A percentile compares a stretch with the other conserved stretches of the same genome.
phyloP scores from a whole-genome alignment of 2,888 invertebrate species.

The Ashinkailepas kermadecensis region DNA sequence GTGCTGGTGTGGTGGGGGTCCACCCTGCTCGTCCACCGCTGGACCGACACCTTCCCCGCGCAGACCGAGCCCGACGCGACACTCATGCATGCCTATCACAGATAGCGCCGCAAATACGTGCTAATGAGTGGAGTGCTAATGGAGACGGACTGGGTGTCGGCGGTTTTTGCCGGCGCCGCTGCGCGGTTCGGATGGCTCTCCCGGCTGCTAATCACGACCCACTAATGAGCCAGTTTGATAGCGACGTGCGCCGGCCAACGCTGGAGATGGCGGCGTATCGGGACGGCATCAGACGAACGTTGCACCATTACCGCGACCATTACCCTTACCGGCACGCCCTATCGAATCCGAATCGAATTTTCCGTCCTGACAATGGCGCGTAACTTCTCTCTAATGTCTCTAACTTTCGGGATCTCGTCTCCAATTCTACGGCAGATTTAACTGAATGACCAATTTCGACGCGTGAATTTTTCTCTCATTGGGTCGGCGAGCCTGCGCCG shows the following conservation, averaged over 20 bases:
- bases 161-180: background rate
- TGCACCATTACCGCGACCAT: background rate
- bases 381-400: slow-evolving; percentile 8
- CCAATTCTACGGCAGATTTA: slow-evolving; percentile 22
- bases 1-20: no score
- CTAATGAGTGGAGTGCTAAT: slow-evolving; percentile 2
- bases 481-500: background rate
- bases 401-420: slow-evolving; percentile 19
- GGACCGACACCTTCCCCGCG: no score
- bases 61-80: background rate
- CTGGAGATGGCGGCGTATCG: background rate
- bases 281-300: background rate
- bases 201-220: background rate
- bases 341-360: slow-evolving; percentile 17
- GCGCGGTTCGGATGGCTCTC: background rate
- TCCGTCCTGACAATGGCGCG: slow-evolving; percentile 9
- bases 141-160: background rate
- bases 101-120: background rate
- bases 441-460: slow-evolving; percentile 19
- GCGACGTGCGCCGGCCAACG: background rate
- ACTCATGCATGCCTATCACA: background rate
- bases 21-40: no score
- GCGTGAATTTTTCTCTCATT: slow-evolving; percentile 22
- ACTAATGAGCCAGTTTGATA: background rate
- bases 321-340: background rate